Base-by-base conservation (phyloP, 2,797 vertebrate genomes). In the Silurus aristotelis region DNA sequence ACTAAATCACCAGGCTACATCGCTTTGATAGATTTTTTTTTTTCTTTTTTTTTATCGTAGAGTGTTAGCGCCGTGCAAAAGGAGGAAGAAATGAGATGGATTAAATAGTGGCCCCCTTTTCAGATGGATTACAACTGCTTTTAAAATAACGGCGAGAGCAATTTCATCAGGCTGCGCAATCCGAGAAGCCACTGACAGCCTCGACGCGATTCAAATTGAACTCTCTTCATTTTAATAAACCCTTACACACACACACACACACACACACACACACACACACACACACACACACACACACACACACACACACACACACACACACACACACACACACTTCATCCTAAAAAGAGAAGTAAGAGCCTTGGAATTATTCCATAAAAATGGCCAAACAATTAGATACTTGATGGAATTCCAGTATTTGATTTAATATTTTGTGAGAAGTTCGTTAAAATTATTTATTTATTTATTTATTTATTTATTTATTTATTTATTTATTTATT, bases 81-180 rank as follows among this genome's bases (percentile, higher is more conserved):
- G 94, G 93, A 94, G 94, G 93, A 94, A 93, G 93, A 95, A 94
- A 96, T 95, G 93, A 95, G 95, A 95, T 94, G 94, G 94, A 95
- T 95, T 95, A 95, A 93, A 95, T 95, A 93, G 91, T 92, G 92
- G 92, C 82, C 64, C 72, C 72, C 31, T 95, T 95, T 95, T 96
- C 94, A 95, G 94, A 95, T 95, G 94, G 94, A 96, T 96, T 95
- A 96, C 95, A 96, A 95, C 94, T 96, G 94, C 94, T 95, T 95
- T 96, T 95, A 95, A 96, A 96, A 96, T 95, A 96, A 95, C 94
- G 89, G 91, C 92, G 91, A 93, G 93, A 95, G 94, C 94, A 95
- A 95, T 95, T 95, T 95, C 94, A 95, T 95, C 94, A 94, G 92
- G 77, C 91, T 87, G 87, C 91, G 92, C 93, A 93, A 94, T 94